Evolutionary conservation across 2,113 vertebrate species (phyloP).

Genomic region (Nicator chloris): DNA sequence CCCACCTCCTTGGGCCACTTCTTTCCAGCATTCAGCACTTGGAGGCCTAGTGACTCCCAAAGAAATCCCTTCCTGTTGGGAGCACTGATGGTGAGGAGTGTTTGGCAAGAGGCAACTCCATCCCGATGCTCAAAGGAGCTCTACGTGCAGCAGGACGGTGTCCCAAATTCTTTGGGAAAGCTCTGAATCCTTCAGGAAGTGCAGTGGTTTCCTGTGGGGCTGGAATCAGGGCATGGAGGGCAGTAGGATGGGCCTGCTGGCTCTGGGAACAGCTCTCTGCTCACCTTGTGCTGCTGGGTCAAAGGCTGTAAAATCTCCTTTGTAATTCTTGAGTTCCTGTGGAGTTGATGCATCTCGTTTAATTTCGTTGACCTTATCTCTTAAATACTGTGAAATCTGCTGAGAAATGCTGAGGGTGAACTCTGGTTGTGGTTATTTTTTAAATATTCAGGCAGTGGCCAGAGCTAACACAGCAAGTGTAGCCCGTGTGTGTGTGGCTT

Average conservation of each 20-base stretch:
- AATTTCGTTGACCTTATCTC: not conserved
- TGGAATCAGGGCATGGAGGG: not conserved
- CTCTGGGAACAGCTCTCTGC: not conserved
- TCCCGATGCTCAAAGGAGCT: not conserved
- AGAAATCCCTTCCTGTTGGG: not conserved
- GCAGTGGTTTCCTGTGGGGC: not conserved
- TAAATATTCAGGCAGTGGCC: not conserved
- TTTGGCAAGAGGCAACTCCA: not conserved
- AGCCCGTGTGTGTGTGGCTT: not conserved
- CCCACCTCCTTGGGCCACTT: not conserved
- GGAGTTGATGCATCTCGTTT: not conserved
- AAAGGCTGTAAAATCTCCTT: not conserved
- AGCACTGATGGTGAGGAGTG: not conserved
- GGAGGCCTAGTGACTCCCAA: not conserved
- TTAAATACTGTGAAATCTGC: not conserved
- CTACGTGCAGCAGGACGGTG: accelerated
- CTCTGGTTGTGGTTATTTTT: not conserved
- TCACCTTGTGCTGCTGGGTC: not conserved
- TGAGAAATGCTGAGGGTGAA: not conserved
- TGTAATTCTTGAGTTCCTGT: not conserved
- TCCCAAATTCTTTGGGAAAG: not conserved
- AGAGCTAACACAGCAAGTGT: not conserved
- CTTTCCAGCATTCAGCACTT: not conserved
- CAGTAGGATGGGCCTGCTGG: not conserved
- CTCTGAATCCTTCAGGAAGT: not conserved